phyloP scores from a whole-genome alignment of 1,140 invertebrate genomes.

The Lepidotrigona ventralis region DNA sequence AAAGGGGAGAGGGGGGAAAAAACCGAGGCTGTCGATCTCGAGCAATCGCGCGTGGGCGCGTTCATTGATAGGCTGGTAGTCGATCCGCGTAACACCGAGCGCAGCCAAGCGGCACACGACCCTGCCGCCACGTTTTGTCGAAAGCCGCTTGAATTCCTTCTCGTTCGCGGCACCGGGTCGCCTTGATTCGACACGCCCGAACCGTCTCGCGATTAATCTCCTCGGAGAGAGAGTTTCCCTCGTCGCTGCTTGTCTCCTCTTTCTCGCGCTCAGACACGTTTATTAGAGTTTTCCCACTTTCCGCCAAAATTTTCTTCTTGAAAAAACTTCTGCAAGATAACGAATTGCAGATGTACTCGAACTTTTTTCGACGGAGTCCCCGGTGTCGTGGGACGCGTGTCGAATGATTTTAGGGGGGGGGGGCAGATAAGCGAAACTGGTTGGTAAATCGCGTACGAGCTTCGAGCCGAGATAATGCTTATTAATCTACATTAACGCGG shows the following conservation, averaged over 20 bases:
- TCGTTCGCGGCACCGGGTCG: conserved; percentile 1
- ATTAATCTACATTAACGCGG: conserved; percentile 61
- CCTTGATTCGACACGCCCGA: conserved; percentile 27
- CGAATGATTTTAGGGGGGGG: conserved; percentile 18
- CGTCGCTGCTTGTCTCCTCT: not conserved
- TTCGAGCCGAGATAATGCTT: conserved; percentile 47
- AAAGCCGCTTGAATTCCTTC: conserved; percentile 29
- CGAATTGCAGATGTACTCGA: no score
- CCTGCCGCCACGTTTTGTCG: conserved; percentile 8
- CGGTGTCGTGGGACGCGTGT: not conserved
- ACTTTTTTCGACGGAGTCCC: no score
- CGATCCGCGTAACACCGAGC: conserved; percentile 62
- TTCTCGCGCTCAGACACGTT: not conserved
- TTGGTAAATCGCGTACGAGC: conserved; percentile 19
- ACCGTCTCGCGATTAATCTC: conserved; percentile 24
- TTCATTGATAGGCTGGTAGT: conserved; percentile 66
- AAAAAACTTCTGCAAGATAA: no score
- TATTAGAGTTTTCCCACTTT: no score
- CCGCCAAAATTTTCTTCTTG: no score
- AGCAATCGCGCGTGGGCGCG: conserved; percentile 59
- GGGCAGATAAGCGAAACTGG: conserved; percentile 37
- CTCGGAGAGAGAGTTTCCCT: not conserved
- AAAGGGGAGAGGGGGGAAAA: conserved; percentile 16
- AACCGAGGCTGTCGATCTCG: conserved; percentile 57
- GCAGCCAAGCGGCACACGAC: conserved; percentile 42